Percentiles rank a stretch among this genome's conserved stretches.
phyloP scores from a whole-genome alignment of 2,797 vertebrate species.

The Cirrhinus mrigala region DNA sequence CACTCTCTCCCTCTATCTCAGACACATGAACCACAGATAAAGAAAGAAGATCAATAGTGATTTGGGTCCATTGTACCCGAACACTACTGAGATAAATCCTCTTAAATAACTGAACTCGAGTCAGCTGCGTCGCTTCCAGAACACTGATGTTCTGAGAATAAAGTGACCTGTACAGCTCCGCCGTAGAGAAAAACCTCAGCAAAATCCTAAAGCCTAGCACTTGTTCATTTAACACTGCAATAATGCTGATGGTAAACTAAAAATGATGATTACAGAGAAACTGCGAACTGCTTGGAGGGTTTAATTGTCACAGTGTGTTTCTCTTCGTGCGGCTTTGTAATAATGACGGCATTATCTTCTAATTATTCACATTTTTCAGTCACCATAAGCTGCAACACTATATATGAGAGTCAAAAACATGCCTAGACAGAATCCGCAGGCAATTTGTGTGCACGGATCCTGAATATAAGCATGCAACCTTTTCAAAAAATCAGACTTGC shows the following conservation, averaged over 20 bases:
- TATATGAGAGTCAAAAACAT: not conserved
- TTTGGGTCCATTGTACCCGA: constrained; percentile 51
- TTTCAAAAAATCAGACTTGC: constrained; percentile 72
- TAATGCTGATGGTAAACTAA: constrained; percentile 20
- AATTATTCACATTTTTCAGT: constrained; percentile 21
- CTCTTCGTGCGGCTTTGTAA: not conserved
- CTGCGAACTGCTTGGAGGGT: constrained; percentile 10
- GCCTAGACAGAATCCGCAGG: not conserved
- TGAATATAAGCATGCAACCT: not conserved
- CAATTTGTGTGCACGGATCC: not conserved
- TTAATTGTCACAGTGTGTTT: constrained; percentile 14
- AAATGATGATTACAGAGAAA: constrained; percentile 34
- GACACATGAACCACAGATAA: constrained; percentile 37
- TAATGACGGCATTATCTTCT: not conserved
- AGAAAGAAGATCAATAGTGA: constrained; percentile 52
- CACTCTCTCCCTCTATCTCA: constrained; percentile 21
- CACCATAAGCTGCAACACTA: not conserved
- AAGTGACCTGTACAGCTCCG: constrained; percentile 12
- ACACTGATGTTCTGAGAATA: constrained; percentile 26
- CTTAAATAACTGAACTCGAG: constrained; percentile 39
- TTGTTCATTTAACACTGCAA: constrained; percentile 9
- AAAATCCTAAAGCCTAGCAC: constrained; percentile 15
- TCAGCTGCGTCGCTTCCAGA: not conserved
- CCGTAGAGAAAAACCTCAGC: constrained; percentile 28
- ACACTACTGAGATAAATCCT: constrained; percentile 47